These are phyloP conservation scores for Azemiops feae DNA, from an alignment of 2,113 vertebrate genomes.

Conservation along the genomic window DNA sequence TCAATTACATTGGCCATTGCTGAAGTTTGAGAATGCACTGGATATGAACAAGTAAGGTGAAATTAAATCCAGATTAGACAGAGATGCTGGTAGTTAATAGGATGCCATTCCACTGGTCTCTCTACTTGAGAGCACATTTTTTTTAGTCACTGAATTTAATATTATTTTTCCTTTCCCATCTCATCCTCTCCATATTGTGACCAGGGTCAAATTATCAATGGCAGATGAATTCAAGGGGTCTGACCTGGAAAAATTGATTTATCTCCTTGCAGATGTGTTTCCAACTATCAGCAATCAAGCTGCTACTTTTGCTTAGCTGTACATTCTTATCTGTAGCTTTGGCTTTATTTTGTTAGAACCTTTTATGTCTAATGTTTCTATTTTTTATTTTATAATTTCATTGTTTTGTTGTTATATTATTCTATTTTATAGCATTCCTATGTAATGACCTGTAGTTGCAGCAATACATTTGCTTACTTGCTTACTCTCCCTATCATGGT, in stretches of 20 bases:
- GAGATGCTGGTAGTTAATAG: background rate
- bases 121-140: background rate
- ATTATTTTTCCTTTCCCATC: background rate
- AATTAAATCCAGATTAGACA: background rate
- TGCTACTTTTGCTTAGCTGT: too few species aligned
- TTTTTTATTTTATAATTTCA: too few species aligned
- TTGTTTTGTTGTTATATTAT: too few species aligned
- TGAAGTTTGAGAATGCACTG: background rate
- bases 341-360: too few species aligned
- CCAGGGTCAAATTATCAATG: too few species aligned
- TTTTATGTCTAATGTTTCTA: too few species aligned
- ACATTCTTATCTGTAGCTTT: too few species aligned
- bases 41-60: background rate
- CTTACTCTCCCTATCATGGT: background rate
- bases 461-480: background rate
- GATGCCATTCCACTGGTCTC: background rate
- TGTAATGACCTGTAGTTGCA: background rate
- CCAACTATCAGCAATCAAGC: too few species aligned
- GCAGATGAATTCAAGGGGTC: too few species aligned
- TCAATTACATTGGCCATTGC: background rate
- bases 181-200: background rate
- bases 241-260: too few species aligned
- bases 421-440: background rate
- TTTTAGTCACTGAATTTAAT: background rate
- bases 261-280: too few species aligned